phyloP scores from a whole-genome alignment of 2,113 vertebrate species.

The Nanger granti region DNA sequence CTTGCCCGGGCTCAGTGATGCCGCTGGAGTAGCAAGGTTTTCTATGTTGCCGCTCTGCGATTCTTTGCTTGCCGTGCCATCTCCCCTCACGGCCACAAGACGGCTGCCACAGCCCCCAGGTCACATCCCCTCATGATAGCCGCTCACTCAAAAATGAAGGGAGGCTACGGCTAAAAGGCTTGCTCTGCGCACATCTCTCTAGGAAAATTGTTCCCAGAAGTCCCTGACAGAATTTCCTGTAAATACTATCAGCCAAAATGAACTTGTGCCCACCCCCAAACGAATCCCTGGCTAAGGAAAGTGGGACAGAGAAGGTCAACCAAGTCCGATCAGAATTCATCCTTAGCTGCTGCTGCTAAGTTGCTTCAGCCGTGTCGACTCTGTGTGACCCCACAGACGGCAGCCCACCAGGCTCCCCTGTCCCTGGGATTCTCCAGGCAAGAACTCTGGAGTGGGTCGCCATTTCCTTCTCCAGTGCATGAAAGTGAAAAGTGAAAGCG shows the following conservation, averaged over 20 bases:
- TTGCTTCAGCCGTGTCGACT: too few relatives aligned
- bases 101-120: not conserved
- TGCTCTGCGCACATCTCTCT: not conserved
- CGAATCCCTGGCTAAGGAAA: not conserved
- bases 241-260: not conserved
- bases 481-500: too few relatives aligned
- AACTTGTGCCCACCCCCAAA: not conserved
- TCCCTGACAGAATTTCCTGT: not conserved
- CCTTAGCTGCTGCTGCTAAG: not conserved
- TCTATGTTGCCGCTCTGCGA: not conserved
- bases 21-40: not conserved
- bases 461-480: too few relatives aligned
- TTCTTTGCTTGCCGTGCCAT: not conserved
- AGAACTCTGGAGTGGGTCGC: too few relatives aligned
- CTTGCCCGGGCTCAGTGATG: too few relatives aligned
- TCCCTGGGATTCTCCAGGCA: too few relatives aligned
- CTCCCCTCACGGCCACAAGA: not conserved
- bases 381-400: accelerated
- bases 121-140: not conserved
- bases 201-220: not conserved
- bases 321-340: not conserved
- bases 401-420: too few relatives aligned
- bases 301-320: not conserved
- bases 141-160: not conserved
- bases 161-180: not conserved